Conservation (phyloP, 2,797 vertebrate species). For the Leptoclinus maculatus region DNA sequence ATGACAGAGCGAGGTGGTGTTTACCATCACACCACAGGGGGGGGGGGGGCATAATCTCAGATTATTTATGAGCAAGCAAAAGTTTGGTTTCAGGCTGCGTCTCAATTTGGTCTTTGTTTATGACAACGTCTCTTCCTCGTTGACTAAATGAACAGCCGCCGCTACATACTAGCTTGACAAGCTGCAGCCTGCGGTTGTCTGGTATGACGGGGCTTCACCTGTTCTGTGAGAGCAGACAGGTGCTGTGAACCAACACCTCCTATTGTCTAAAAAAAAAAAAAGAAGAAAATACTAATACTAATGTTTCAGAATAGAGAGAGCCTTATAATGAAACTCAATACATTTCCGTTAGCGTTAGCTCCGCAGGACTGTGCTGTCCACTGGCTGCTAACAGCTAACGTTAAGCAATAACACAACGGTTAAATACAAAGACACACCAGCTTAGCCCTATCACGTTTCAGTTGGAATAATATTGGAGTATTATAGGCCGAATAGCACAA, state of each 20-base stretch:
- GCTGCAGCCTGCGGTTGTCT: conserved; percentile 41
- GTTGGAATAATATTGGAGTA: neutral
- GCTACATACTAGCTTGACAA: conserved; percentile 8
- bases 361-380: no score
- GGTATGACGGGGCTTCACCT: conserved; percentile 45
- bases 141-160: conserved; percentile 12
- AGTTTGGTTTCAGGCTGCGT: conserved; percentile 36
- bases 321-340: no score
- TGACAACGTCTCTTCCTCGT: conserved; percentile 26
- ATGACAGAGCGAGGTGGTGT: conserved; percentile 50
- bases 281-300: no score
- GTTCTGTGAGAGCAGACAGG: neutral
- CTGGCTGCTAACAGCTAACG: no score
- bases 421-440: neutral
- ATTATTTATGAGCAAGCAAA: conserved; percentile 70
- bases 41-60: conserved; percentile 54
- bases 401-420: neutral
- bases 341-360: no score
- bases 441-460: neutral
- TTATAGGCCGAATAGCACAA: neutral
- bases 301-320: no score
- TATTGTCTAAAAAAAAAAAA: neutral
- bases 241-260: neutral
- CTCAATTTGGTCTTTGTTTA: conserved; percentile 42
- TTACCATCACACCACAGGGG: conserved; percentile 28